Conservation (phyloP, 1,140 invertebrate genomes). For the Agrilus planipennis region DNA sequence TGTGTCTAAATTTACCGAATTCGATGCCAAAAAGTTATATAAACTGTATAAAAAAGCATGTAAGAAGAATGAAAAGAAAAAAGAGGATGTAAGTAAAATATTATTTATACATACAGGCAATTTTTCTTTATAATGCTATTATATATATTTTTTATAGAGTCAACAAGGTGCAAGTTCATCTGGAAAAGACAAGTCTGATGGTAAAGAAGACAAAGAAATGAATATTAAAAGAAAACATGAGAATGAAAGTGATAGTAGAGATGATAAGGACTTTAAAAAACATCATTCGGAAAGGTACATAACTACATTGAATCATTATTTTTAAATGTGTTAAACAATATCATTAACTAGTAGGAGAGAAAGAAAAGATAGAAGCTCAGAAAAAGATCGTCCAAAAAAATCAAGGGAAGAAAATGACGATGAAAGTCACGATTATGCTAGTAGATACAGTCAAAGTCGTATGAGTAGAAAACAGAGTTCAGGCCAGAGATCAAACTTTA, state of each 20-base stretch:
- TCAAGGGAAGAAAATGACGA: slow-evolving; percentile 17
- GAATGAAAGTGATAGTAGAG: slow-evolving; percentile 18
- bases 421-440: slow-evolving; percentile 14
- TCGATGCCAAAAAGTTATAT: slow-evolving; percentile 85
- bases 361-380: slow-evolving; percentile 19
- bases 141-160: slow-evolving; percentile 14
- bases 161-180: slow-evolving; percentile 12
- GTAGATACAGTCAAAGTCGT: slow-evolving; percentile 17
- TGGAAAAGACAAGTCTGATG: slow-evolving; percentile 14
- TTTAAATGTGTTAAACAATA: slow-evolving; percentile 6
- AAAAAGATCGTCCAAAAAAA: slow-evolving; percentile 25
- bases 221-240: slow-evolving; percentile 18
- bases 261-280: slow-evolving; percentile 25
- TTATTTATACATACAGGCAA: slow-evolving; percentile 7
- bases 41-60: slow-evolving; percentile 86
- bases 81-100: slow-evolving; percentile 20
- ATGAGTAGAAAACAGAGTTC: slow-evolving; percentile 17
- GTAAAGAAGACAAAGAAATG: slow-evolving; percentile 12
- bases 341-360: slow-evolving; percentile 18
- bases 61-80: slow-evolving; percentile 47
- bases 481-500: slow-evolving; percentile 9
- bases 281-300: slow-evolving; percentile 25
- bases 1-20: slow-evolving; percentile 95
- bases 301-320: slow-evolving; percentile 6
- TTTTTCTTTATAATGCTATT: slow-evolving; percentile 4